Conservation (phyloP, 2,113 vertebrate species). For the Psittacula cyanocephala region DNA sequence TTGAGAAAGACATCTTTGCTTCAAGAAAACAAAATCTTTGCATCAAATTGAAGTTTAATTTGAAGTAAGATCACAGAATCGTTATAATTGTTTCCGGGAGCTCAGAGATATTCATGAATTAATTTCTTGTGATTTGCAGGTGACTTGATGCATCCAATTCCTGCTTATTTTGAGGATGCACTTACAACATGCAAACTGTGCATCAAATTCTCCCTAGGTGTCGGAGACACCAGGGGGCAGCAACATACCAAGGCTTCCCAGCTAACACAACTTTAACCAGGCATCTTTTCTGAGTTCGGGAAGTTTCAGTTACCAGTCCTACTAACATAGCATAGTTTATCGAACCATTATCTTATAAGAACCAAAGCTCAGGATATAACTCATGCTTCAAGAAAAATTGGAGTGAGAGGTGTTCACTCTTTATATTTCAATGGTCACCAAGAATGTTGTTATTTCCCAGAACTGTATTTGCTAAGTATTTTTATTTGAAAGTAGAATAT, state of each 20-base stretch:
- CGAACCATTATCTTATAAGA: background rate
- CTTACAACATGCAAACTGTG: background rate
- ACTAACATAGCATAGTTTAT: background rate
- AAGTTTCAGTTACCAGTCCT: background rate
- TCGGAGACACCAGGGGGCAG: constrained; percentile 23
- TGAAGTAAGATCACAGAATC: background rate
- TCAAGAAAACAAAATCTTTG: background rate
- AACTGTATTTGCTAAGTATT: background rate
- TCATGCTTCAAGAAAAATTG: background rate
- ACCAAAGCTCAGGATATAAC: background rate
- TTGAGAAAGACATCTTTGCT: background rate
- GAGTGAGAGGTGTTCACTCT: background rate
- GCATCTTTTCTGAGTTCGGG: accelerated
- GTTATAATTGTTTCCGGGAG: background rate
- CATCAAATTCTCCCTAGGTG: background rate
- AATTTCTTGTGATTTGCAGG: background rate
- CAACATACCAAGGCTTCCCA: background rate
- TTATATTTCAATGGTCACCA: background rate
- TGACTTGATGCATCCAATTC: background rate
- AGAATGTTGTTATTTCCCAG: background rate
- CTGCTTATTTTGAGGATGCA: background rate
- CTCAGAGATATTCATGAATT: background rate
- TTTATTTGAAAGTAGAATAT: background rate
- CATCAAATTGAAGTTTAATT: background rate
- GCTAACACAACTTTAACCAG: accelerated